Evolutionary conservation across 2,888 invertebrate genomes (phyloP), one percentile per base, ranked within the genome.

Genomic region (Thereva unica): DNA sequence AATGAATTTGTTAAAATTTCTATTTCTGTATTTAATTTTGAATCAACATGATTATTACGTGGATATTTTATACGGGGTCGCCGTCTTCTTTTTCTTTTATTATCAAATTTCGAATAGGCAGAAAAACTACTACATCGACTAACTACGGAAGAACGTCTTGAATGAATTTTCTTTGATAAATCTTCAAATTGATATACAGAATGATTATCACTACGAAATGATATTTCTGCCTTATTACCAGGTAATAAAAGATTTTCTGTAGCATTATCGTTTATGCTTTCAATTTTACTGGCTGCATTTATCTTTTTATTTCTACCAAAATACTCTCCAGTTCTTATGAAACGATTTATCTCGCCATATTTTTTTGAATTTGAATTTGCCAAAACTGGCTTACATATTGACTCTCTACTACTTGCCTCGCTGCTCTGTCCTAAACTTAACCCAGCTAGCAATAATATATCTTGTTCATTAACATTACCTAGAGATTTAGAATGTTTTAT

Each of bases 1-100:
- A 85, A 85, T 65, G 85, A 88, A 38, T 79, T 76, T 1, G 83
- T 79, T 42, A 85, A 77, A 72, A 88, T 86, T 68, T 87, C 88
- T 41, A 85, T 84, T 76, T 85, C 84, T 5, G 82, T 78, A 56
- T 82, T 78, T 38, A 84, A 73, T 74, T 85, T 84, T 0, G 84
- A 83, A 71, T 84, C 84, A 44, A 79, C 76, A 1, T 77, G 74
- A 2, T 75, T 66, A 42, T 57, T 68, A 10, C 70, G 66, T 12
- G 40, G n/a, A 40, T 57, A 68, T 57, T 66, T 67, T 5, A 69
- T 73, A 37, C 75, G 74, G 47, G 73, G 73, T 38, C 76, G 75
- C 37, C 76, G 75, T 66, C 74, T 76, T 73, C 77, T 77, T 68
- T 72, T 80, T 45, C 3, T 80, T 78, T 76, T 75, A 35, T 66